phyloP scores from a whole-genome alignment of 2,797 vertebrate species.

The Dallia pectoralis region DNA sequence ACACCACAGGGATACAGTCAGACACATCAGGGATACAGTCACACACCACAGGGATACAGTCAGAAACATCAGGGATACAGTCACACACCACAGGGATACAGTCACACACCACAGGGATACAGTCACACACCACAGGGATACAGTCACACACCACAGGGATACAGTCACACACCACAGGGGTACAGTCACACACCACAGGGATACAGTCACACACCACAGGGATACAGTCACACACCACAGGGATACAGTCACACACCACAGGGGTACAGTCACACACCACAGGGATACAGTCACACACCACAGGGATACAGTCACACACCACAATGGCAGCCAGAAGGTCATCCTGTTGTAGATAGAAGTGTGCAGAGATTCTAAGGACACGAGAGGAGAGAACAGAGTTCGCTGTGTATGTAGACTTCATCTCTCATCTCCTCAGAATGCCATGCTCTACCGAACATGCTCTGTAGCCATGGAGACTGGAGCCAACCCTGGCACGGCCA shows the following conservation, averaged over 20 bases:
- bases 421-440: conserved; percentile 71
- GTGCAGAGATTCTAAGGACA: neutral
- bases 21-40: neutral
- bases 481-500: conserved; percentile 53
- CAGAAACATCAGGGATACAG: neutral
- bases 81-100: too few species aligned
- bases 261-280: conserved; percentile 31
- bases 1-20: conserved; percentile 31
- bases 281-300: conserved; percentile 19
- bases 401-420: conserved; percentile 67
- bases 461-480: conserved; percentile 74
- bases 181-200: too few species aligned
- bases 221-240: neutral
- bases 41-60: conserved; percentile 24
- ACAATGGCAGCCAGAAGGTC: conserved; percentile 15
- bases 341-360: neutral
- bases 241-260: too few species aligned
- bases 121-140: too few species aligned
- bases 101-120: too few species aligned
- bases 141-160: too few species aligned
- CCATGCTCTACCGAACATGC: conserved; percentile 69
- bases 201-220: too few species aligned
- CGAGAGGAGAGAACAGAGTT: conserved; percentile 59
- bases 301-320: conserved; percentile 26
- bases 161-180: too few species aligned